Evolutionary conservation across 2,113 vertebrate species (phyloP).

Genomic region (Atlantisia rogersi): DNA sequence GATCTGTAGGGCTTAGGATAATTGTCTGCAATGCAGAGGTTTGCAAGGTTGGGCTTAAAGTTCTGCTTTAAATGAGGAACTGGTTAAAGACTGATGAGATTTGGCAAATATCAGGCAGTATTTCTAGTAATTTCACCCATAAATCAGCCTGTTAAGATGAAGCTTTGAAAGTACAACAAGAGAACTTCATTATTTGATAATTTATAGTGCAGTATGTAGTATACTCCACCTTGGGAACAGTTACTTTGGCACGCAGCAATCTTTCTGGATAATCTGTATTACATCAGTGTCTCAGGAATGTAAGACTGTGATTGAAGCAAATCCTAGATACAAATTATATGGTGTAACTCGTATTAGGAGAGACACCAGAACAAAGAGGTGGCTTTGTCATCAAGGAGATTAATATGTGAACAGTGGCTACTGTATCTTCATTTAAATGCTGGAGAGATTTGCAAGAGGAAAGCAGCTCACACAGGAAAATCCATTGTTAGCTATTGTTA

Average conservation of each 20-base stretch:
- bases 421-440: conserved; percentile 59
- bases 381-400: conserved; percentile 67
- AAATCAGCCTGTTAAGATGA: conserved; percentile 57
- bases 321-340: conserved; percentile 65
- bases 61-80: conserved; percentile 22
- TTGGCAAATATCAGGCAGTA: conserved; percentile 24
- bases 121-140: conserved; percentile 55
- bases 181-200: conserved; percentile 61
- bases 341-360: conserved; percentile 39
- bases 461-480: conserved; percentile 48
- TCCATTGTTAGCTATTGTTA: conserved; percentile 35
- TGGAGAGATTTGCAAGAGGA: conserved; percentile 43
- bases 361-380: conserved; percentile 58
- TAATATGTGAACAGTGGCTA: conserved; percentile 56
- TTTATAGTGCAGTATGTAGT: conserved; percentile 24
- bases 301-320: conserved; percentile 59
- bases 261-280: conserved; percentile 68
- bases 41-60: conserved; percentile 27
- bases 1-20: conserved; percentile 1
- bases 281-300: conserved; percentile 67
- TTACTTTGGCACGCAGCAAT: conserved; percentile 61
- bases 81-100: conserved; percentile 47
- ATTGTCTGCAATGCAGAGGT: neutral
- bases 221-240: conserved; percentile 55
- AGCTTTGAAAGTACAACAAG: conserved; percentile 56